Evolutionary conservation across 2,888 invertebrate genomes (phyloP), one percentile per base, ranked within the genome.

Genomic region (Acronicta leporina): DNA sequence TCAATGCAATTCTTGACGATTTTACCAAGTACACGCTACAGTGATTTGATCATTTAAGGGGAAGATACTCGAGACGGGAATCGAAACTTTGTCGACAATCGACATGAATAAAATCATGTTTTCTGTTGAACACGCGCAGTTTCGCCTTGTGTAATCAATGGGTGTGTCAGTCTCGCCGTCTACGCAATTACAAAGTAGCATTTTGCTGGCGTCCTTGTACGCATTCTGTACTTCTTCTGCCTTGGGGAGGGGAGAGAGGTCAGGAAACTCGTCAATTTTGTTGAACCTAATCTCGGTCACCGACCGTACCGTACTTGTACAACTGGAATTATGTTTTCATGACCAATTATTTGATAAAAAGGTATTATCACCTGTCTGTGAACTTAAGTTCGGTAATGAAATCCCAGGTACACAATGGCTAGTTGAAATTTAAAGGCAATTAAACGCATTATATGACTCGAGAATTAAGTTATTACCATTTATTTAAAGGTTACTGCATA

Each of bases 121-220:
- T 15, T 63, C 46, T 16, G 4, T n/a, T 51, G 14, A 46, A 45
- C 27, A 35, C 16, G 50, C 20, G 20, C 20, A 3, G 4, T 4
- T 47, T 46, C 27, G 33, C 35, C 50, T 73, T 68, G 63, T 53
- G 67, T 54, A 67, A 73, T 42, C 48, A 51, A 73, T 71, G 75
- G 73, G 77, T 67, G 78, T 75, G 77, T 66, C 69, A 42, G 55
- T 48, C 56, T 30, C 57, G 56, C 27, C 46, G 56, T 63, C 63
- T 66, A 59, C 63, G 76, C 68, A 71, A 72, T 52, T 61, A 53
- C 48, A 49, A 52, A 46, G 62, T 73, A 63, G 71, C 64, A 73
- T 73, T 74, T 64, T 66, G 58, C 51, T 35, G 53, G 8, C 60
- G 76, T 64, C 77, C 77, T 77, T 76, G 78, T 67, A 51, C 70